Evolutionary conservation across 37 sponge, comb jelly and placozoan genomes (phyloP).

Genomic region (Haliclona indistincta): DNA sequence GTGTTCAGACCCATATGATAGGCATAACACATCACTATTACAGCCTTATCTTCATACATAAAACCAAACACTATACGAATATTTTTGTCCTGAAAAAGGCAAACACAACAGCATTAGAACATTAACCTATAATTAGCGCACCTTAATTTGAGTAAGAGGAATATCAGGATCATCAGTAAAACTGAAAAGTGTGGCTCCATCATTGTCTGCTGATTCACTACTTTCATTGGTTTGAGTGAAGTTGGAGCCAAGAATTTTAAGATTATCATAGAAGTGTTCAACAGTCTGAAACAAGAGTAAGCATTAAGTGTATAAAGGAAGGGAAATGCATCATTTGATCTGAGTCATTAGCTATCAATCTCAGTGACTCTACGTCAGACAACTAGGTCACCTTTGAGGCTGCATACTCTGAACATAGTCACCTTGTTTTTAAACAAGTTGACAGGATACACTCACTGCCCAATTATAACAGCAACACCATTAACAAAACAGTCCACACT

Average conservation of each 20-base stretch:
- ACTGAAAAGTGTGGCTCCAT: conserved; percentile 16
- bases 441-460: background rate
- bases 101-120: too few species aligned
- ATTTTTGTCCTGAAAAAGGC: conserved; percentile 31
- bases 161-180: conserved; percentile 61
- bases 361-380: too few species aligned
- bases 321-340: too few species aligned
- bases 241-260: background rate
- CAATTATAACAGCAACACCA: too few species aligned
- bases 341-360: too few species aligned
- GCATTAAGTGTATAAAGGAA: background rate
- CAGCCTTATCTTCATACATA: conserved; percentile 52
- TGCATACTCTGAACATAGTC: too few species aligned
- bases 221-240: background rate
- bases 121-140: background rate
- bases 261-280: conserved; percentile 25
- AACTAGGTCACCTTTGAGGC: too few species aligned
- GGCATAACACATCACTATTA: conserved; percentile 38
- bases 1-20: conserved; percentile 14
- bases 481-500: conserved; percentile 15
- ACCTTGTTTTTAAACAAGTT: background rate
- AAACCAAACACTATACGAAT: conserved; percentile 59
- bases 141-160: conserved; percentile 55
- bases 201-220: conserved; percentile 24
- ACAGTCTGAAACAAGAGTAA: conserved; percentile 25